phyloP scores from a whole-genome alignment of 53 echinoderm and acorn worm genomes.

The Crossaster papposus region DNA sequence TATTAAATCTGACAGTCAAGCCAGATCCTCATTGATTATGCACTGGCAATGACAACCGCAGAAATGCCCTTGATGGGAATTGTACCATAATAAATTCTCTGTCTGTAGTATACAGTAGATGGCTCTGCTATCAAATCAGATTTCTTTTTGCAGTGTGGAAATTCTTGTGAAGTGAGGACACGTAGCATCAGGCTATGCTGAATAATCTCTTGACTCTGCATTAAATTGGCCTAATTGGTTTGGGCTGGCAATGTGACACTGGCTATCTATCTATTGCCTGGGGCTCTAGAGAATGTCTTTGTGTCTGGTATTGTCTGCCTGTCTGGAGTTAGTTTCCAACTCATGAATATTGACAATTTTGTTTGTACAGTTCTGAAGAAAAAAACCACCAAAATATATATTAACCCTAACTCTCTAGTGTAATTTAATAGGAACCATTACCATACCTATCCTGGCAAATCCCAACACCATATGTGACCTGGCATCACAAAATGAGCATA shows the following conservation, averaged over 20 bases:
- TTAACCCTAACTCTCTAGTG: too few species aligned
- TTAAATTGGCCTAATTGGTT: neutral
- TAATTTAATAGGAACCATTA: too few species aligned
- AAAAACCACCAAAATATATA: neutral
- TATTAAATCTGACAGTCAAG: conserved; percentile 2
- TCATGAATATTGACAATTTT: neutral
- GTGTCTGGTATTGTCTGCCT: neutral
- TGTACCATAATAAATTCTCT: conserved; percentile 1
- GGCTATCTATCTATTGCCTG: neutral
- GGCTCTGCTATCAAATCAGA: conserved; percentile 10
- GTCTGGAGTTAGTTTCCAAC: too few species aligned
- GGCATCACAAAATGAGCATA: too few species aligned
- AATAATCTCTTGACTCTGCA: conserved; percentile 9
- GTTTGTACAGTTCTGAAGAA: neutral
- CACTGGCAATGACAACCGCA: neutral
- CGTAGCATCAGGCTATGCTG: neutral
- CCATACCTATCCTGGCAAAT: too few species aligned
- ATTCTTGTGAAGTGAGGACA: conserved; percentile 33
- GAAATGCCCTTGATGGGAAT: neutral
- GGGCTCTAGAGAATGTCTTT: conserved; percentile 15
- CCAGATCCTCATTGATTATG: neutral
- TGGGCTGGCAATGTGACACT: neutral
- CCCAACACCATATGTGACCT: too few species aligned
- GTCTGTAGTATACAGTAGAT: neutral
- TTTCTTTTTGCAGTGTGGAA: neutral